phyloP scores from a whole-genome alignment of 2,888 invertebrate species.

The Orchesella flavescens region DNA sequence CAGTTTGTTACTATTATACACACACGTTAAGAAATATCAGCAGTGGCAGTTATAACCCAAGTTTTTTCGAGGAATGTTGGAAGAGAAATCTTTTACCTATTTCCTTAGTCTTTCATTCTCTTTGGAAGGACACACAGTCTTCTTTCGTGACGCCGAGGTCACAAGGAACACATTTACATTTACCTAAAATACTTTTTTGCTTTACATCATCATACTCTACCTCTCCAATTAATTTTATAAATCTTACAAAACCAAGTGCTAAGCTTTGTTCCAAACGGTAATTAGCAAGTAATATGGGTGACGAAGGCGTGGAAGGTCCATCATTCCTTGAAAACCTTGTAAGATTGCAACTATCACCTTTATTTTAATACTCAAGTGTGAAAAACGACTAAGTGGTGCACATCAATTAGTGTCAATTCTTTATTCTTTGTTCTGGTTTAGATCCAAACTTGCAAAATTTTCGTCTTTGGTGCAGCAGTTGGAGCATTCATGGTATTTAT shows the following conservation, averaged over 20 bases:
- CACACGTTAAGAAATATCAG: too few relatives aligned
- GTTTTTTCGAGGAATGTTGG: constrained; percentile 10
- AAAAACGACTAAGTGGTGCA: not conserved
- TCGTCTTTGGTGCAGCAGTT: constrained; percentile 43
- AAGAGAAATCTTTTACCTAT: not conserved
- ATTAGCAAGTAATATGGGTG: constrained; percentile 33
- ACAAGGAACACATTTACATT: not conserved
- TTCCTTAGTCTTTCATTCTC: constrained; percentile 9
- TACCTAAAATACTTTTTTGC: not conserved
- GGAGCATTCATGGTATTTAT: constrained; percentile 48
- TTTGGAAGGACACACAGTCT: not conserved
- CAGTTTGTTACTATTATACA: too few relatives aligned
- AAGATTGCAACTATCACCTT: constrained; percentile 11
- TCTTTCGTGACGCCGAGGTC: not conserved
- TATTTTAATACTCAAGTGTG: not conserved
- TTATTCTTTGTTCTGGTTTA: constrained; percentile 17
- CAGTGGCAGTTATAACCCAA: not conserved
- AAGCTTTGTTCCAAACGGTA: not conserved
- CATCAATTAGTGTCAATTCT: not conserved
- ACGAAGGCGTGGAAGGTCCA: constrained; percentile 25
- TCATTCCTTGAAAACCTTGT: constrained; percentile 42
- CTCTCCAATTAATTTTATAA: too few relatives aligned
- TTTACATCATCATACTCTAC: constrained; percentile 15
- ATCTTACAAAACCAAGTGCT: too few relatives aligned
- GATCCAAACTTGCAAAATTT: constrained; percentile 57